Evolutionary conservation across 2,113 vertebrate genomes (phyloP).

Genomic region (Haplochromis burtoni): DNA sequence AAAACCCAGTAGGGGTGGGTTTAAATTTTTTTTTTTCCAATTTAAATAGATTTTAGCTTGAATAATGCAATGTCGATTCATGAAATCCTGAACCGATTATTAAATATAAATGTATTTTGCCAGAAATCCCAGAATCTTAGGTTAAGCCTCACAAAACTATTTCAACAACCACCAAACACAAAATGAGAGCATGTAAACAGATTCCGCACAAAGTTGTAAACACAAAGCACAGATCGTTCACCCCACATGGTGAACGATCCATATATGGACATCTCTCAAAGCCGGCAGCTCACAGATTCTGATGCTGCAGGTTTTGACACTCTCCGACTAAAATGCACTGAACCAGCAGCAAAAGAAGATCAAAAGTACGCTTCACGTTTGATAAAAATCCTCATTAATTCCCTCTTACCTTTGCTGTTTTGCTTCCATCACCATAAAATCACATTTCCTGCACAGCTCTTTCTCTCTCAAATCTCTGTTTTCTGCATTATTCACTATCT

Average conservation of each 20-base stretch:
- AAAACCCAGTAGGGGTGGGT: background rate
- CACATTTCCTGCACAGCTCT: background rate
- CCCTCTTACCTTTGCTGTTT: background rate
- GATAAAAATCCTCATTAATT: background rate
- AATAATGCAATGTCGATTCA: background rate
- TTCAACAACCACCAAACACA: background rate
- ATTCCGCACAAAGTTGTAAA: background rate
- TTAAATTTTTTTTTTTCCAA: fast-evolving
- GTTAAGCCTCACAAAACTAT: background rate
- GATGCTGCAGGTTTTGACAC: background rate
- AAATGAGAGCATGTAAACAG: background rate
- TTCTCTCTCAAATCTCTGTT: background rate
- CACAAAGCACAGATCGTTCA: background rate
- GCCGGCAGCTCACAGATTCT: background rate
- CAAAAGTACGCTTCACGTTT: background rate
- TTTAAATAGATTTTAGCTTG: background rate
- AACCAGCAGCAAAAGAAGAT: background rate
- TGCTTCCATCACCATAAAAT: background rate
- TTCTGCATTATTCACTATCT: background rate
- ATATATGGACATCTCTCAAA: background rate
- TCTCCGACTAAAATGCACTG: background rate
- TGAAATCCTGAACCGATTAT: background rate
- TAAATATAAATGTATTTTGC: background rate
- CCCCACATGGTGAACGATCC: background rate
- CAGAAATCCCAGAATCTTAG: background rate